phyloP scores from a whole-genome alignment of 2,113 vertebrate species.

The Otocyon megalotis region DNA sequence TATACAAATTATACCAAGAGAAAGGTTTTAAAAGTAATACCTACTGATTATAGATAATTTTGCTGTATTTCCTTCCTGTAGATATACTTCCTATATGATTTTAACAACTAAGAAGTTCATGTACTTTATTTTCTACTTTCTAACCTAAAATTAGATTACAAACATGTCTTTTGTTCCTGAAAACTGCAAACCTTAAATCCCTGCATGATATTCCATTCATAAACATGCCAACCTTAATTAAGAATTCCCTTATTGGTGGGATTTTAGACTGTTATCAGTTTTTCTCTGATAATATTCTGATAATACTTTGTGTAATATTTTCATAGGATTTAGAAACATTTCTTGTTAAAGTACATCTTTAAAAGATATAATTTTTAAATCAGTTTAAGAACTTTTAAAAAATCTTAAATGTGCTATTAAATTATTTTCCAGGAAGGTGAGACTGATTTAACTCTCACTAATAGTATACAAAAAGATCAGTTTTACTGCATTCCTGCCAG shows the following conservation, averaged over 20 bases:
- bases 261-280: neutral
- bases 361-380: neutral
- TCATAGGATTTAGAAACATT: neutral
- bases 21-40: neutral
- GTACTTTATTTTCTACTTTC: neutral
- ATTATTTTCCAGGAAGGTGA: neutral
- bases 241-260: neutral
- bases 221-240: neutral
- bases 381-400: neutral
- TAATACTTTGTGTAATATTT: neutral
- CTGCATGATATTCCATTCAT: neutral
- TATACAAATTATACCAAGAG: neutral
- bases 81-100: neutral
- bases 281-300: neutral
- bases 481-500: neutral
- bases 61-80: neutral
- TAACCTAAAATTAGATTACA: conserved; percentile 9
- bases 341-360: neutral
- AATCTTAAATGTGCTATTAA: neutral
- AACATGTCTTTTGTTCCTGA: neutral
- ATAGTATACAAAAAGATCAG: neutral
- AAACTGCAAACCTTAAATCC: neutral
- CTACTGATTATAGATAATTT: neutral
- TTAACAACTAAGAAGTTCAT: neutral
- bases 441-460: neutral